These are phyloP conservation scores for Albula goreensis DNA, from an alignment of 2,113 vertebrate genomes.

Conservation along the genomic window DNA sequence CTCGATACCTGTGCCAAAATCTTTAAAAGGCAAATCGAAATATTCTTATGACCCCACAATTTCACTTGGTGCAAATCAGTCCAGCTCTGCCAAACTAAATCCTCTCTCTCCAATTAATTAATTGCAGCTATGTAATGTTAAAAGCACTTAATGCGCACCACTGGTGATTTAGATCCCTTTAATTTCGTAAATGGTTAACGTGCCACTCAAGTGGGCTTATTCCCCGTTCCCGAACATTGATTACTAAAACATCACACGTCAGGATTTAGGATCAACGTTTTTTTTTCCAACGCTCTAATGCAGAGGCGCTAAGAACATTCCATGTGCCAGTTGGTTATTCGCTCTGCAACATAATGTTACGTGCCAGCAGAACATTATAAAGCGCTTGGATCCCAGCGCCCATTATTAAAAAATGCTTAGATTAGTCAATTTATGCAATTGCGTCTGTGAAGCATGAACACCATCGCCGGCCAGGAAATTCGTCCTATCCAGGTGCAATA, in stretches of 20 bases:
- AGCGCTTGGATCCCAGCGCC: constrained; percentile 11
- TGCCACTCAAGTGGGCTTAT: neutral
- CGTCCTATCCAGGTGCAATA: constrained; percentile 2
- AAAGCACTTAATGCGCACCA: neutral
- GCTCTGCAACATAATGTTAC: neutral
- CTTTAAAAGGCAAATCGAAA: neutral
- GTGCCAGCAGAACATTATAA: constrained; percentile 9
- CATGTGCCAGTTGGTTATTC: neutral
- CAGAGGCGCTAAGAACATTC: constrained; percentile 15
- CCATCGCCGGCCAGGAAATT: neutral
- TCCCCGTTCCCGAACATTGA: neutral
- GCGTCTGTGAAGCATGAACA: neutral
- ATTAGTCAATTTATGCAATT: constrained; percentile 27
- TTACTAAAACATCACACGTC: neutral
- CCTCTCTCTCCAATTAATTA: neutral
- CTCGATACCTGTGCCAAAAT: neutral
- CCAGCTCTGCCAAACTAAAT: neutral
- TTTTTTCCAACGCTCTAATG: neutral
- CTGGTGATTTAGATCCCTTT: neutral
- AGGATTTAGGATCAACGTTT: neutral
- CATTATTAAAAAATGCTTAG: constrained; percentile 25
- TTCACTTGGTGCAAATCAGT: neutral
- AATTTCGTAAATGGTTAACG: neutral
- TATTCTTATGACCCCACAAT: neutral
- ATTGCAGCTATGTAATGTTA: neutral